Evolutionary conservation across 2,888 invertebrate genomes (phyloP).

Genomic region (Halictus ligatus): DNA sequence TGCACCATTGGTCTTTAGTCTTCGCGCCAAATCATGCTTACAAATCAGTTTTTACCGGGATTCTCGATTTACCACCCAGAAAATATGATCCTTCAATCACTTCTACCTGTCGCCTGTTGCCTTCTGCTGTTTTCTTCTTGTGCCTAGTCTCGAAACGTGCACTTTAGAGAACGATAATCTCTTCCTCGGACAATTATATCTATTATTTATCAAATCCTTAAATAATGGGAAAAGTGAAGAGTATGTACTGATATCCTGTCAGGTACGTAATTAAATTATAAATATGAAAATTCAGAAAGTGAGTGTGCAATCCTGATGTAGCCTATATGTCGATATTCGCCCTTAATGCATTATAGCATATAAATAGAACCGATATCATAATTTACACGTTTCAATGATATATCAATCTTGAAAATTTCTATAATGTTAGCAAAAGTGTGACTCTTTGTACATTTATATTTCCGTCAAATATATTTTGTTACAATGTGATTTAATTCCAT

Average conservation of each 20-base stretch:
- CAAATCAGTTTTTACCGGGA: constrained; percentile 24
- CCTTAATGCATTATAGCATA: too few species aligned
- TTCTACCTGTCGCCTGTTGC: neutral
- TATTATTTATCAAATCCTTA: neutral
- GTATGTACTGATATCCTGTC: neutral
- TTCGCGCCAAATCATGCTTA: constrained; percentile 48
- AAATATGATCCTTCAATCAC: neutral
- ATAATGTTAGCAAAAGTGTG: too few species aligned
- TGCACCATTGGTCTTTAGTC: constrained; percentile 70
- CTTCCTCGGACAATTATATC: neutral
- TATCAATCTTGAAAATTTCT: too few species aligned
- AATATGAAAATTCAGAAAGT: neutral
- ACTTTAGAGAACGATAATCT: neutral
- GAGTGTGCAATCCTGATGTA: neutral
- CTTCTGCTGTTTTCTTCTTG: too few species aligned
- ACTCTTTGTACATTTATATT: too few species aligned
- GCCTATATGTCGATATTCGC: neutral
- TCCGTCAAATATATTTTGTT: neutral
- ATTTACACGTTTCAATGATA: too few species aligned
- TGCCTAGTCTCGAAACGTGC: neutral
- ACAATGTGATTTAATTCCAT: neutral
- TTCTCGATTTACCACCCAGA: neutral
- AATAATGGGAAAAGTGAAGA: neutral
- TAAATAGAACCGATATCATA: too few species aligned
- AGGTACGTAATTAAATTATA: neutral